Percentiles rank a stretch among this genome's conserved stretches.
These are phyloP conservation scores for Clistopyga incitator DNA, from an alignment of 2,888 invertebrate genomes.

Conservation along the genomic window DNA sequence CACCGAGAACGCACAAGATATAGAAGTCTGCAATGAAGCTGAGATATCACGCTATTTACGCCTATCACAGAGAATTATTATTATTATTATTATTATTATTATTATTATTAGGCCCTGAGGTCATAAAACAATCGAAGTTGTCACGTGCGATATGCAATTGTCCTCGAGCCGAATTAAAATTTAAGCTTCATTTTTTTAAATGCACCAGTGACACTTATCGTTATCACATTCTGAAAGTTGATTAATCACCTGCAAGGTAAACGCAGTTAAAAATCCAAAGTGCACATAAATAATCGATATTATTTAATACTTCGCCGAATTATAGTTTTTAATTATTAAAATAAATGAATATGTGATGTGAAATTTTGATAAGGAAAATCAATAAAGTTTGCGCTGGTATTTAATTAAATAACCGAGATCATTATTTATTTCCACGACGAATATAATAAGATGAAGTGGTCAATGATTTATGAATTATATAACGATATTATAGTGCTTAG, in stretches of 20 bases:
- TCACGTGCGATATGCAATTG: not conserved
- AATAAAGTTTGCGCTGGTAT: not conserved
- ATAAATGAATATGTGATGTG: too few species aligned
- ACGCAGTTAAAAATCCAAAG: not conserved
- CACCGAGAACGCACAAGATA: constrained; percentile 10
- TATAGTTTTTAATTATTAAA: too few species aligned
- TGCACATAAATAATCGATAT: not conserved
- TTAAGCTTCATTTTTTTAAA: not conserved
- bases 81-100: constrained; percentile 5
- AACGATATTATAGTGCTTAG: not conserved
- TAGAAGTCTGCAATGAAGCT: not conserved
- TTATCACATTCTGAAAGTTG: not conserved
- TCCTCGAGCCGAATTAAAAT: not conserved
- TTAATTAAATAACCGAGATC: not conserved
- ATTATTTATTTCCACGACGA: not conserved
- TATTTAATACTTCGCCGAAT: too few species aligned
- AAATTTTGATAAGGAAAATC: not conserved
- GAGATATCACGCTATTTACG: not conserved
- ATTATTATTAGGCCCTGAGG: not conserved
- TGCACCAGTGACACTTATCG: not conserved
- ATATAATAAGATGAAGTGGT: not conserved
- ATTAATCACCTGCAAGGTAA: not conserved
- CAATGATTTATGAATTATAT: not conserved
- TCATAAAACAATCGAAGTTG: not conserved
- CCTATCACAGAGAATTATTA: not conserved